These are phyloP conservation scores for Cryptomyrus ogoouensis DNA, from an alignment of 2,113 vertebrate genomes.

Conservation along the genomic window DNA sequence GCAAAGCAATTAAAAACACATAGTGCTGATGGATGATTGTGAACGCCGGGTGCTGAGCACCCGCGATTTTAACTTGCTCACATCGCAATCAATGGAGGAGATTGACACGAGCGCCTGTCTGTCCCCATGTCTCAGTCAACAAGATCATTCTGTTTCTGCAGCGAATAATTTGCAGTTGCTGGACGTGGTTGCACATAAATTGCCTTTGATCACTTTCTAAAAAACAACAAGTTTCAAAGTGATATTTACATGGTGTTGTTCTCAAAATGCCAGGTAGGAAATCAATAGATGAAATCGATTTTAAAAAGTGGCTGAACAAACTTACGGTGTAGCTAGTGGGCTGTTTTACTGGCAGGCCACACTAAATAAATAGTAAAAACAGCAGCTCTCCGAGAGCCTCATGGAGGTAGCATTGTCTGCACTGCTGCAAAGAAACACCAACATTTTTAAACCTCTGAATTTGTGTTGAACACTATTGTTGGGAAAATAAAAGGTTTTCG, in stretches of 20 bases:
- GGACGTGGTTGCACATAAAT: neutral
- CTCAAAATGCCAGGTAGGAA: neutral
- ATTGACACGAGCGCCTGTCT: neutral
- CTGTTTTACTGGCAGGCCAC: neutral
- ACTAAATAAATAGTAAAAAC: neutral
- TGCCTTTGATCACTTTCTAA: neutral
- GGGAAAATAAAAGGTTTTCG: neutral
- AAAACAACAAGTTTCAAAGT: neutral
- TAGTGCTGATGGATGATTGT: slow-evolving; percentile 7
- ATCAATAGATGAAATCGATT: neutral
- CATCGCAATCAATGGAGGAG: neutral
- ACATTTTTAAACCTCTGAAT: neutral
- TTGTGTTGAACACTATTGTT: neutral
- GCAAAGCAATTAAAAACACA: slow-evolving; percentile 17
- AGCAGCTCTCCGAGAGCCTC: neutral
- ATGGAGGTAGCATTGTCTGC: neutral
- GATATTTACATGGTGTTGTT: neutral
- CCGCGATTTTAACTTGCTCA: neutral
- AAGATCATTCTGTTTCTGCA: neutral
- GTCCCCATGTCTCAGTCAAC: neutral
- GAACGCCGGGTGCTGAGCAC: neutral
- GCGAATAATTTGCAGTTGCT: neutral
- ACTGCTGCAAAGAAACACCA: neutral
- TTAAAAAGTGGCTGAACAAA: neutral
- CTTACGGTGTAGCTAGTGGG: neutral